Percentiles rank a stretch among this genome's conserved stretches.
These are phyloP conservation scores for Meloidogyne exigua DNA, from an alignment of 1,140 invertebrate genomes.

Conservation along the genomic window DNA sequence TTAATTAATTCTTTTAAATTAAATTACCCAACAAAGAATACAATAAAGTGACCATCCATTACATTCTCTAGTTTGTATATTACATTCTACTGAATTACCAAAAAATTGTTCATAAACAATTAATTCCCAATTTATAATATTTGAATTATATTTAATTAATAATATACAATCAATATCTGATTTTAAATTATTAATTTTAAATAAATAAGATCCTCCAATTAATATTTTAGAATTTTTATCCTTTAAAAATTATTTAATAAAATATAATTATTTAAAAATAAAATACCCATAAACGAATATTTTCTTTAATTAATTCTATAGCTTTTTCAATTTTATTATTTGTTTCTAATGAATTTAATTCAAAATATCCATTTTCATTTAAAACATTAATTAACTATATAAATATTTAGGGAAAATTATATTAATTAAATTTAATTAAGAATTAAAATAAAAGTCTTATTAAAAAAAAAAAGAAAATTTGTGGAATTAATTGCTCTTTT, in stretches of 20 bases:
- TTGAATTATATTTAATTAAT: neutral
- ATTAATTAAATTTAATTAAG: too few relatives aligned
- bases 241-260: neutral
- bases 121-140: neutral
- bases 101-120: neutral
- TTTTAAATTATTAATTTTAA: neutral
- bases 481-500: too few relatives aligned
- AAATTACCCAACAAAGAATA: neutral
- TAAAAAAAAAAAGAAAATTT: too few relatives aligned
- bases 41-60: neutral
- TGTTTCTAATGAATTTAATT: neutral
- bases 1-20: neutral
- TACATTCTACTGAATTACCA: neutral
- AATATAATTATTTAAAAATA: neutral
- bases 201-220: neutral
- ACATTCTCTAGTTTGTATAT: neutral
- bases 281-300: neutral
- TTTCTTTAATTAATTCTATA: neutral
- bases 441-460: too few relatives aligned
- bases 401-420: neutral
- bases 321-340: neutral
- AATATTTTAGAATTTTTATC: neutral
- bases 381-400: neutral
- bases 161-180: neutral
- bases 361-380: neutral